phyloP scores from a whole-genome alignment of 2,113 vertebrate genomes.

The Esox niger region DNA sequence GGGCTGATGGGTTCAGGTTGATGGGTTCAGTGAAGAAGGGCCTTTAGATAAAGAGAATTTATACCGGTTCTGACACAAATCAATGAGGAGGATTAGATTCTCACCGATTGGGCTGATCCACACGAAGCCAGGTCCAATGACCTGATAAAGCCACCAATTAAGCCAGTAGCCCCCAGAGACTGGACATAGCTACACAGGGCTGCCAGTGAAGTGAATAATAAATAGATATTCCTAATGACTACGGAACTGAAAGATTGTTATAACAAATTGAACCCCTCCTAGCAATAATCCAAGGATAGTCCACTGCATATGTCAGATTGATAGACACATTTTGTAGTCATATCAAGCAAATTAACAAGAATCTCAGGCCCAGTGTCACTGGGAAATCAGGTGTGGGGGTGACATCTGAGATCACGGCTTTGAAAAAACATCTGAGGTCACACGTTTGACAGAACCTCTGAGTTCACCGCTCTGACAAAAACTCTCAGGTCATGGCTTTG shows the following conservation, averaged over 20 bases:
- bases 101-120: background rate
- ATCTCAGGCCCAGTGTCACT: too few relatives aligned
- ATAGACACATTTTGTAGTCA: too few relatives aligned
- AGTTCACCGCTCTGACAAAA: too few relatives aligned
- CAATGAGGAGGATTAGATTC: background rate
- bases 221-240: too few relatives aligned
- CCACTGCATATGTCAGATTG: too few relatives aligned
- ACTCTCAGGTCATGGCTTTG: too few relatives aligned
- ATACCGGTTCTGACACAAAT: background rate
- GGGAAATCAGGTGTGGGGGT: too few relatives aligned
- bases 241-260: too few relatives aligned
- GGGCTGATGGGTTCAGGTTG: background rate
- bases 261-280: too few relatives aligned
- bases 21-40: background rate
- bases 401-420: background rate
- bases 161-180: background rate
- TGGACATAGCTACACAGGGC: background rate
- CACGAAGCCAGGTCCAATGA: background rate
- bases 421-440: too few relatives aligned
- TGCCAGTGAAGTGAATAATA: background rate
- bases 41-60: background rate
- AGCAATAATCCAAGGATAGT: too few relatives aligned
- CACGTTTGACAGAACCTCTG: background rate
- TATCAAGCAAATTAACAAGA: too few relatives aligned
- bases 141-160: background rate